A percentile compares a stretch with the other conserved stretches of the same genome.
Conservation (phyloP, 1,140 invertebrate genomes). For the Pseudomyrmex sp. region DNA sequence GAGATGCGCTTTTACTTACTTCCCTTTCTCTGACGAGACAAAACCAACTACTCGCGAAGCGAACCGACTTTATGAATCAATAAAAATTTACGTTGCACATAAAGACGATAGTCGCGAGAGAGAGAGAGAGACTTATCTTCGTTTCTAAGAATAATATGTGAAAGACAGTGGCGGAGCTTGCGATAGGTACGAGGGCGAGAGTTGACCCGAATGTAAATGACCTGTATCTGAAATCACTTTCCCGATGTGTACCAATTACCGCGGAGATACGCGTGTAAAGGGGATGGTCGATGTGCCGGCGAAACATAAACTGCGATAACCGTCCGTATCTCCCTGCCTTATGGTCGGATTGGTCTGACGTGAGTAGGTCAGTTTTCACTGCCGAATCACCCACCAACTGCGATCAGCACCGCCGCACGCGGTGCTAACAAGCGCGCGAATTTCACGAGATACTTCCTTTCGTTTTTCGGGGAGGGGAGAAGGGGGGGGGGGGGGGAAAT, state of each 20-base stretch:
- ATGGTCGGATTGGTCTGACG: slow-evolving; percentile 60
- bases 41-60: too few relatives aligned
- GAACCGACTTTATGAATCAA: slow-evolving; percentile 8
- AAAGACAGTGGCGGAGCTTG: background rate
- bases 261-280: slow-evolving; percentile 67
- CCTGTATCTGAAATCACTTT: slow-evolving; percentile 67
- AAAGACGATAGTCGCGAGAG: slow-evolving; percentile 1
- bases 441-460: slow-evolving; percentile 28
- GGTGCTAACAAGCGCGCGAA: slow-evolving; percentile 48
- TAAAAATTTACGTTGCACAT: slow-evolving; percentile 12
- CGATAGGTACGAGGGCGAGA: background rate
- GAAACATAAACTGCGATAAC: slow-evolving; percentile 71
- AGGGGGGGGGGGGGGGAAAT: too few relatives aligned
- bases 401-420: slow-evolving; percentile 26
- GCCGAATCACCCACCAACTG: slow-evolving; percentile 37
- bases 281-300: slow-evolving; percentile 59
- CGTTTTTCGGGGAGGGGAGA: background rate
- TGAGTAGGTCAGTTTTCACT: slow-evolving; percentile 60
- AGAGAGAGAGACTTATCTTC: background rate
- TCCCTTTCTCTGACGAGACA: too few relatives aligned
- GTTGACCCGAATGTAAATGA: slow-evolving; percentile 44
- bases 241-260: slow-evolving; percentile 73
- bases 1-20: too few relatives aligned
- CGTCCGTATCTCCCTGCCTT: slow-evolving; percentile 67
- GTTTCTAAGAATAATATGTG: background rate